Percentiles rank a stretch among this genome's conserved stretches.
Evolutionary conservation across 2,113 vertebrate species (phyloP).

Genomic region (Grammomys surdaster): DNA sequence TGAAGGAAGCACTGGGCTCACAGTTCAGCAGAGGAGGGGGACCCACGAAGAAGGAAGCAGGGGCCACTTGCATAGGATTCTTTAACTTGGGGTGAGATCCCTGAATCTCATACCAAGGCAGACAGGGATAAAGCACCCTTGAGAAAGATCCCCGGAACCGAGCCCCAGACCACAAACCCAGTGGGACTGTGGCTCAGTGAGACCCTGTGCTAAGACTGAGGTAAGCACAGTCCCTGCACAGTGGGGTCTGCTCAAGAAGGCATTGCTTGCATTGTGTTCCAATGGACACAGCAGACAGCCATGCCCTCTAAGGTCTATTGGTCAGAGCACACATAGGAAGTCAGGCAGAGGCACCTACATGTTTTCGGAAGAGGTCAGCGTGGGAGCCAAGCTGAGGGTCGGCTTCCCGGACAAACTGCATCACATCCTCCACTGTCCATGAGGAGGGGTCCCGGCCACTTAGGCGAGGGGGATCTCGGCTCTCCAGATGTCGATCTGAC

Average conservation of each 20-base stretch:
- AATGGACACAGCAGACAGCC: not conserved
- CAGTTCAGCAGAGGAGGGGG: not conserved
- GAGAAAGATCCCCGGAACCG: not conserved
- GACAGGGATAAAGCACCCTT: not conserved
- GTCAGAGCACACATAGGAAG: not conserved
- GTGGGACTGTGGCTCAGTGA: not conserved
- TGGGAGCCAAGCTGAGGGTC: conserved; percentile 97
- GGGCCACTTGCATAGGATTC: not conserved
- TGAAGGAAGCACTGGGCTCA: not conserved
- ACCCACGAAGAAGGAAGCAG: not conserved
- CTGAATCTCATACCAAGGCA: conserved; percentile 1
- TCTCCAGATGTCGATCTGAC: conserved; percentile 87
- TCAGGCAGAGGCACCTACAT: conserved; percentile 87
- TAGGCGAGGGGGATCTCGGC: conserved; percentile 86
- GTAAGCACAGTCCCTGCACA: not conserved
- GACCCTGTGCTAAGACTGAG: not conserved
- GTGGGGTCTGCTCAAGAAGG: not conserved
- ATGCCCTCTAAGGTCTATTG: not conserved
- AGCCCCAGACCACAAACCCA: not conserved
- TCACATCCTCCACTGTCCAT: conserved; percentile 97
- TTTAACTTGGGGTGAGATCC: not conserved
- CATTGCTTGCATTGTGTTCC: not conserved
- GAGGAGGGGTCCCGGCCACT: conserved; percentile 92
- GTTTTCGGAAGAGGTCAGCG: conserved; percentile 97
- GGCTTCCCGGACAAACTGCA: conserved; percentile 95